Conservation (phyloP, 2,888 invertebrate species). For the Lithophane semibrunnea region DNA sequence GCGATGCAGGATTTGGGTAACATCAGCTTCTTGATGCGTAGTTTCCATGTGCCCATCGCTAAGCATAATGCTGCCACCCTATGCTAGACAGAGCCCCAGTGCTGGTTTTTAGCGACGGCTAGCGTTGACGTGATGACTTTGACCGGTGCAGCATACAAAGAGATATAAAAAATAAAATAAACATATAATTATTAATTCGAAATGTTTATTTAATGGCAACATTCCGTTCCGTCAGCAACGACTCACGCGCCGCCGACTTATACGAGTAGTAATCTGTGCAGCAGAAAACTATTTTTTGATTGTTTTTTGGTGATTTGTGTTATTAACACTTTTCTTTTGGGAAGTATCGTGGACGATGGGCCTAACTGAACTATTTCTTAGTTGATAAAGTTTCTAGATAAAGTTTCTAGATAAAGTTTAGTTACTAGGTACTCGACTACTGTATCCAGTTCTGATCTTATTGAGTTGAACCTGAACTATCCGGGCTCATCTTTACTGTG, state of each 20-base stretch:
- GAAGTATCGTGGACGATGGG: background rate
- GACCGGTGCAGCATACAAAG: no score
- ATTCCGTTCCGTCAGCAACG: no score
- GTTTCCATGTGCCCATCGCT: background rate
- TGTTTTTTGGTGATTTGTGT: background rate
- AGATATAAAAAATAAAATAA: no score
- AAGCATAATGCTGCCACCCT: no score
- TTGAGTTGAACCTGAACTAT: slow-evolving; percentile 6
- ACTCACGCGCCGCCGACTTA: no score
- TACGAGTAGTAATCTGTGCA: no score
- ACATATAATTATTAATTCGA: no score
- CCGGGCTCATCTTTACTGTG: background rate
- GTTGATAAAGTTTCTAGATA: slow-evolving; percentile 17
- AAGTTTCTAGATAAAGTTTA: slow-evolving; percentile 19
- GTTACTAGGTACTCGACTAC: background rate
- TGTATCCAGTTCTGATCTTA: slow-evolving; percentile 14
- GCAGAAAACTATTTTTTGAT: no score
- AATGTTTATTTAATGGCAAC: no score
- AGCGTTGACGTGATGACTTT: no score
- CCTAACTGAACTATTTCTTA: background rate
- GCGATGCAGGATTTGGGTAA: background rate
- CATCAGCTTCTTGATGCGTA: background rate
- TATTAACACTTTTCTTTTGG: background rate
- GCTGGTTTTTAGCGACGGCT: no score
- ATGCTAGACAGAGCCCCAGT: no score